Percentiles rank a stretch among this genome's conserved stretches.
Evolutionary conservation across 1,140 invertebrate species (phyloP).

Genomic region (Pristionchus pacificus): DNA sequence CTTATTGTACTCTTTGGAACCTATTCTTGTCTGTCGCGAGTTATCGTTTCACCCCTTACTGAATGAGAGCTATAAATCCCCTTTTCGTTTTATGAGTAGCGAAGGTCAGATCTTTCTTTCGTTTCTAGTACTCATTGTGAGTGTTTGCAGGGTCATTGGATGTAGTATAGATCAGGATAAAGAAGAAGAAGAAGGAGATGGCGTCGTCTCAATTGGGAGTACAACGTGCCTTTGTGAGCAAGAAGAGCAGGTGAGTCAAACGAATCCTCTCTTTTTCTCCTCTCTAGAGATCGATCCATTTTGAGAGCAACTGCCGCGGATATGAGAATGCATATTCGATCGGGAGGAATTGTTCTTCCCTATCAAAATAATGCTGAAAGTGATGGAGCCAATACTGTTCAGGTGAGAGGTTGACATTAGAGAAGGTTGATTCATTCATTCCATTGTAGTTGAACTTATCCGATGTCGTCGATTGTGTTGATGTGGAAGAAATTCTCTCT

Average conservation of each 20-base stretch:
- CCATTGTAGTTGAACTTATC: slow-evolving; percentile 25
- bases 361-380: slow-evolving; percentile 11
- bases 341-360: slow-evolving; percentile 25
- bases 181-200: background rate
- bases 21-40: no score
- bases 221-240: background rate
- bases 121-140: no score
- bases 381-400: background rate
- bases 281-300: background rate
- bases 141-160: background rate
- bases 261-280: background rate
- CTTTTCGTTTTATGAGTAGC: no score
- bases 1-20: no score
- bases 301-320: slow-evolving; percentile 28
- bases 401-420: slow-evolving; percentile 6
- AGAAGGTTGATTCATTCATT: slow-evolving; percentile 10
- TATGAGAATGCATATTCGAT: slow-evolving; percentile 30
- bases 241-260: background rate
- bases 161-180: background rate
- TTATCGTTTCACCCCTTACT: no score
- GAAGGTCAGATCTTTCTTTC: no score
- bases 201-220: background rate
- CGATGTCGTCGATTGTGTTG: slow-evolving; percentile 40
- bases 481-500: slow-evolving; percentile 46
- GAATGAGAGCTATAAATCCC: no score